phyloP scores from a whole-genome alignment of 35 echinoderm and acorn worm genomes.

The Apostichopus californicus region DNA sequence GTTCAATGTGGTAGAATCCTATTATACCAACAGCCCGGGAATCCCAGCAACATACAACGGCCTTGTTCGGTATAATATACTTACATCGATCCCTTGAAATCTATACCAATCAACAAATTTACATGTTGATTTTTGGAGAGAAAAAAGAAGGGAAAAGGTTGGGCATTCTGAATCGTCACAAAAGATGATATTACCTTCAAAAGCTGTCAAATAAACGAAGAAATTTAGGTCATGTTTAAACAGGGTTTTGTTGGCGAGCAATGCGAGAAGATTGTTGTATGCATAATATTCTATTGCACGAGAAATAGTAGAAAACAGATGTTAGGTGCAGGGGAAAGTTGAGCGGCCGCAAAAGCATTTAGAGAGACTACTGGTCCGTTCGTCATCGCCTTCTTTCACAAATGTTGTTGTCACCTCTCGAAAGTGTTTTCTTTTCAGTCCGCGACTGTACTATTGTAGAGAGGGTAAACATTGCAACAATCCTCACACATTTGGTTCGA shows the following conservation, averaged over 20 bases:
- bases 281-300: slow-evolving; percentile 42
- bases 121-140: slow-evolving; percentile 49
- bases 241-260: slow-evolving; percentile 6
- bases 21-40: slow-evolving; percentile 19
- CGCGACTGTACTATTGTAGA: background rate
- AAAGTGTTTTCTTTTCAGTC: background rate
- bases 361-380: background rate
- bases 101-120: slow-evolving; percentile 41
- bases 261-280: slow-evolving; percentile 24
- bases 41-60: slow-evolving; percentile 27
- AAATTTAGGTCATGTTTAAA: slow-evolving; percentile 54
- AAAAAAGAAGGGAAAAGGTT: slow-evolving; percentile 6
- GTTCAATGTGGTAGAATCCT: slow-evolving; percentile 30
- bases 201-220: slow-evolving; percentile 36
- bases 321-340: background rate
- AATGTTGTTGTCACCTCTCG: background rate
- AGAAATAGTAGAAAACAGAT: slow-evolving; percentile 21
- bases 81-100: slow-evolving; percentile 40
- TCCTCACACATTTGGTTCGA: background rate
- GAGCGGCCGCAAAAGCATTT: background rate
- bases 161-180: slow-evolving; percentile 16
- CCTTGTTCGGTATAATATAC: slow-evolving; percentile 37
- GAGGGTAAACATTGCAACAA: slow-evolving; percentile 26
- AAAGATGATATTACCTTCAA: slow-evolving; percentile 37
- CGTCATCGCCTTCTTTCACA: no score